Evolutionary conservation across 2,797 vertebrate genomes (phyloP).

Genomic region (Labeo calbasu): DNA sequence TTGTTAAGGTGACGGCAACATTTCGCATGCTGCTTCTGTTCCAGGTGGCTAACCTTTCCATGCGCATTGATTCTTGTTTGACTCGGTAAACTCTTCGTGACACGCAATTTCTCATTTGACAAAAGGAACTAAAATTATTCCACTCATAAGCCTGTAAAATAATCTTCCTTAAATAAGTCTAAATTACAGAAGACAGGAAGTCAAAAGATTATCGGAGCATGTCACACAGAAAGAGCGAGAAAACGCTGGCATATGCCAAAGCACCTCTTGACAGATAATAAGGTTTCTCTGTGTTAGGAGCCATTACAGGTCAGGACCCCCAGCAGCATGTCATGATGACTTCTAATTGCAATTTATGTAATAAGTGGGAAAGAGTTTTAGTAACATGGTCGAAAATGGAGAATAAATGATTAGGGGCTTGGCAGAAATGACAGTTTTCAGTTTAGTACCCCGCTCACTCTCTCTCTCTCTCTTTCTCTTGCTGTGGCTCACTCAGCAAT

Average conservation of each 20-base stretch:
- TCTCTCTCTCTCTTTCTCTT: constrained; percentile 38
- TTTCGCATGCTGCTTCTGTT: constrained; percentile 51
- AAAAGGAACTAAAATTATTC: constrained; percentile 68
- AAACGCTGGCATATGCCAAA: constrained; percentile 67
- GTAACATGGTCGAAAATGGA: constrained; percentile 78
- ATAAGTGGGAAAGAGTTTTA: constrained; percentile 79
- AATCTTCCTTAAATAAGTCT: constrained; percentile 67
- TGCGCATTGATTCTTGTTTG: constrained; percentile 55
- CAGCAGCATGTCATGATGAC: constrained; percentile 76
- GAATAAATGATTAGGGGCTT: constrained; percentile 85
- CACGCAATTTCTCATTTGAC: constrained; percentile 64
- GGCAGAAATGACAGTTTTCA: constrained; percentile 86
- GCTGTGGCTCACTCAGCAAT: constrained; percentile 78
- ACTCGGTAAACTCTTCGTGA: constrained; percentile 57
- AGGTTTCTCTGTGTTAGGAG: constrained; percentile 69
- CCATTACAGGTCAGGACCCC: constrained; percentile 74
- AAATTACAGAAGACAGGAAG: constrained; percentile 68
- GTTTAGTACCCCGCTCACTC: constrained; percentile 68
- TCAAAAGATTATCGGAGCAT: constrained; percentile 69
- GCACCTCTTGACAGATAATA: constrained; percentile 69
- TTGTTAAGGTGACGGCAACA: constrained; percentile 53
- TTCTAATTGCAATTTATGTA: constrained; percentile 84
- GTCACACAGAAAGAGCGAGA: constrained; percentile 57
- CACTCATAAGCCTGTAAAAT: constrained; percentile 67
- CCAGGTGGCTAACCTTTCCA: constrained; percentile 61